These are phyloP conservation scores for Egretta garzetta DNA, from an alignment of 2,113 vertebrate genomes.

Conservation along the genomic window DNA sequence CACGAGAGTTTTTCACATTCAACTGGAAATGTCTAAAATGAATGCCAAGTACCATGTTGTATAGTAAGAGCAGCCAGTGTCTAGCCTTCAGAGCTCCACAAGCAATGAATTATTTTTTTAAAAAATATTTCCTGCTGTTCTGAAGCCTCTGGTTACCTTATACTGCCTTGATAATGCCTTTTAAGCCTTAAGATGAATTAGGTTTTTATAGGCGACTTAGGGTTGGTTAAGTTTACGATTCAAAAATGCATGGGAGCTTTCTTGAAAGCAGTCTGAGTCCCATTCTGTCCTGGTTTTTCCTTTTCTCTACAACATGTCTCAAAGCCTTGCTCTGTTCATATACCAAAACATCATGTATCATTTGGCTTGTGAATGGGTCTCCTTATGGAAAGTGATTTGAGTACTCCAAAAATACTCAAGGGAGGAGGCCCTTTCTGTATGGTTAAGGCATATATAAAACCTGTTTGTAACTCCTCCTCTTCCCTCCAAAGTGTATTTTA, in stretches of 20 bases:
- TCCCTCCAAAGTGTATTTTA: background rate
- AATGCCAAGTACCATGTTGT: constrained; percentile 18
- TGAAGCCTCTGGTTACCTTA: background rate
- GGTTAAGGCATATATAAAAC: background rate
- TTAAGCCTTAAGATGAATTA: background rate
- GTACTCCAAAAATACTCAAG: background rate
- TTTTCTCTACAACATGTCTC: background rate
- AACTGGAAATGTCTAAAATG: constrained; percentile 22
- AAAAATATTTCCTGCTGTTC: background rate
- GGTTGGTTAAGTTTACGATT: background rate
- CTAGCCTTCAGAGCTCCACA: background rate
- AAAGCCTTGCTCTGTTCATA: background rate
- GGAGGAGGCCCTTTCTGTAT: background rate
- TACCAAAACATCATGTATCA: background rate
- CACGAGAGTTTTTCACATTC: constrained; percentile 13
- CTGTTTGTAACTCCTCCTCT: background rate
- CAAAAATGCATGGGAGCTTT: background rate
- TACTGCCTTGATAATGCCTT: background rate
- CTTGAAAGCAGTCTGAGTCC: background rate
- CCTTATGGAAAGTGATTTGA: constrained; percentile 2
- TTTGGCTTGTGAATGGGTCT: constrained; percentile 24
- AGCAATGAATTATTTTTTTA: background rate
- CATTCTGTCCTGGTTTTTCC: background rate
- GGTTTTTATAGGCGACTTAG: background rate
- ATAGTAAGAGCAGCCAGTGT: constrained; percentile 28